phyloP scores from a whole-genome alignment of 2,888 invertebrate species.

The Augiades crinisus region DNA sequence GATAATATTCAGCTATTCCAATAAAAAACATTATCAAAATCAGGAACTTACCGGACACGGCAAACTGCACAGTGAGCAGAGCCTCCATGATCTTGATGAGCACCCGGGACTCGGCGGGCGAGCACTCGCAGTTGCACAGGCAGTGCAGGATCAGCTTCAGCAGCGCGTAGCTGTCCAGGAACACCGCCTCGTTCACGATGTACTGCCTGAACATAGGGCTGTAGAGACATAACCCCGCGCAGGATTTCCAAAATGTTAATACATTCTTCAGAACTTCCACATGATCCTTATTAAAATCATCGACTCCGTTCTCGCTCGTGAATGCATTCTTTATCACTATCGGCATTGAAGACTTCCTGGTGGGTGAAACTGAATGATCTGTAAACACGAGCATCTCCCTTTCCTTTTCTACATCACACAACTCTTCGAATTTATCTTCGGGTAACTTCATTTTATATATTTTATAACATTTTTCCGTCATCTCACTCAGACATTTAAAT shows the following conservation, averaged over 20 bases:
- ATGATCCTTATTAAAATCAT: conserved; percentile 48
- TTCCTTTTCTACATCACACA: conserved; percentile 54
- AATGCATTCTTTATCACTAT: conserved; percentile 39
- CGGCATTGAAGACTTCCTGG: conserved; percentile 41
- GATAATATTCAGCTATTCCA: too few species aligned
- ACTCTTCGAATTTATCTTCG: conserved; percentile 49
- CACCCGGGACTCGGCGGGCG: conserved; percentile 46
- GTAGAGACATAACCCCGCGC: conserved; percentile 74
- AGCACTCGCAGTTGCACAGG: conserved; percentile 44
- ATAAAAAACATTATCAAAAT: too few species aligned
- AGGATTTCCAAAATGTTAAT: conserved; percentile 75
- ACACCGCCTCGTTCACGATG: conserved; percentile 58
- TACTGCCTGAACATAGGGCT: conserved; percentile 78
- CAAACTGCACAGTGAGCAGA: conserved; percentile 67
- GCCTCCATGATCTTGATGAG: conserved; percentile 66
- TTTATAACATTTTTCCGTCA: conserved; percentile 60
- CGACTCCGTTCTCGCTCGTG: conserved; percentile 36
- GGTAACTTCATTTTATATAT: conserved; percentile 59
- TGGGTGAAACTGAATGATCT: conserved; percentile 24
- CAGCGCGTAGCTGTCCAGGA: conserved; percentile 60
- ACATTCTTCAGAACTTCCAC: conserved; percentile 62
- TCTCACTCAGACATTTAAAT: conserved; percentile 59
- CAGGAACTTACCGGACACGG: conserved; percentile 59
- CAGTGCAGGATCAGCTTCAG: conserved; percentile 57
- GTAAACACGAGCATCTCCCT: conserved; percentile 43